Evolutionary conservation across 2,797 vertebrate genomes (phyloP), one percentile per base, ranked within the genome.

Genomic region (Naso thynnoides): DNA sequence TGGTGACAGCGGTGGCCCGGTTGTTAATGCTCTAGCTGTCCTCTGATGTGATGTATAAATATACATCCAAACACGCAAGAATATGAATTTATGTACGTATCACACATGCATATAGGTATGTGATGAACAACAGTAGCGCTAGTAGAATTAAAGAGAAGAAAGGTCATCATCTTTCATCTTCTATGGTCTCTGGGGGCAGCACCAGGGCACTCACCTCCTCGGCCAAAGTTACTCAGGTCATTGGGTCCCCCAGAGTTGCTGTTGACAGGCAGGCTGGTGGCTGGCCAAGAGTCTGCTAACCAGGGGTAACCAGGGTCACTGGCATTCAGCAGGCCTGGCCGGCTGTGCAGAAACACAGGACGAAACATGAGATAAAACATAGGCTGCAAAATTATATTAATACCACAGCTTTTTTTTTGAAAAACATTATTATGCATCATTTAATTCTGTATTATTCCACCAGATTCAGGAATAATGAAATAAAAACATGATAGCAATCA

Each of bases 241-340:
- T 96, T 99, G 44, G 98, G 96, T 76, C 97, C 98, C 80, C 95
- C 97, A 27, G 94, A 97, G 86, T 93, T 95, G 84, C 96, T 97
- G 92, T 97, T 99, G 74, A 98, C 97, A 0, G 98, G 97, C 83
- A 99, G 95, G 92, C 97, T 98, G 60, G 97, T 96, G 61, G 97
- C 95, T 31, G 98, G 98, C 98, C 98, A 99, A 26, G 98, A 99
- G 90, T 99, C 98, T 5, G 98, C 97, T 88, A 99, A 95, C 98
- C 98, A 99, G 74, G 98, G 98, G 81, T 99, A 99, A 65, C 91
- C 96, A 9, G 98, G 96, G 88, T 99, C 98, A 78, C 96, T 94
- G 66, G 96, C 93, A 76, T 98, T 98, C 77, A 99, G 91, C 73
- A 99, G 92, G 80, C 98, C 98, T 57, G 98, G 98, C 47, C 97